phyloP scores from a whole-genome alignment of 2,797 vertebrate genomes.

The Sebastes diploproa region DNA sequence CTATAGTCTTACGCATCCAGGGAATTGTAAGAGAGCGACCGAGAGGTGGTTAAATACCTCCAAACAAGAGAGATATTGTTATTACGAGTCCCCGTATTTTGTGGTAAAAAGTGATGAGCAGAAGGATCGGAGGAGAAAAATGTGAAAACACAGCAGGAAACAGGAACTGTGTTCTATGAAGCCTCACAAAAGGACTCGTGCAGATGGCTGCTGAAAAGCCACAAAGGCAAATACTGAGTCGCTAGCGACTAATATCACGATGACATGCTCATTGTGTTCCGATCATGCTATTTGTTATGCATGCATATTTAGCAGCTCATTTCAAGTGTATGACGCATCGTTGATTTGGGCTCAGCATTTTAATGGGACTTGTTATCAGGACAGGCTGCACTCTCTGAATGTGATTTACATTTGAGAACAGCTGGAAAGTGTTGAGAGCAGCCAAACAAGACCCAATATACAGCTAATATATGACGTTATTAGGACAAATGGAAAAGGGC shows the following conservation, averaged over 20 bases:
- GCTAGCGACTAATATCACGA: conserved; percentile 49
- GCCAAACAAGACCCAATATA: background rate
- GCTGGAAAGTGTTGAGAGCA: conserved; percentile 45
- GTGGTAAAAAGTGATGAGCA: conserved; percentile 52
- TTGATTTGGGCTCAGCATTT: conserved; percentile 47
- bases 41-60: background rate
- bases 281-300: conserved; percentile 58
- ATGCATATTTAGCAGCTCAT: conserved; percentile 67
- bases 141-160: conserved; percentile 70
- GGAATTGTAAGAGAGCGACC: background rate
- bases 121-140: conserved; percentile 64
- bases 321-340: conserved; percentile 45
- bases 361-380: conserved; percentile 47
- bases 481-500: background rate
- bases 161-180: conserved; percentile 44
- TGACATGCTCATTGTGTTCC: conserved; percentile 61
- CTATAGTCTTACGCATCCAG: background rate
- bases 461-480: background rate
- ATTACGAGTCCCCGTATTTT: conserved; percentile 12
- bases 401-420: conserved; percentile 73
- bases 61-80: background rate
- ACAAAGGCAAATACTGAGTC: conserved; percentile 54
- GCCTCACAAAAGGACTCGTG: conserved; percentile 55
- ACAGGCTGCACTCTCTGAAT: conserved; percentile 43
- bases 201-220: conserved; percentile 71